phyloP scores from a whole-genome alignment of 2,113 vertebrate genomes.

The Corythaixoides concolor region DNA sequence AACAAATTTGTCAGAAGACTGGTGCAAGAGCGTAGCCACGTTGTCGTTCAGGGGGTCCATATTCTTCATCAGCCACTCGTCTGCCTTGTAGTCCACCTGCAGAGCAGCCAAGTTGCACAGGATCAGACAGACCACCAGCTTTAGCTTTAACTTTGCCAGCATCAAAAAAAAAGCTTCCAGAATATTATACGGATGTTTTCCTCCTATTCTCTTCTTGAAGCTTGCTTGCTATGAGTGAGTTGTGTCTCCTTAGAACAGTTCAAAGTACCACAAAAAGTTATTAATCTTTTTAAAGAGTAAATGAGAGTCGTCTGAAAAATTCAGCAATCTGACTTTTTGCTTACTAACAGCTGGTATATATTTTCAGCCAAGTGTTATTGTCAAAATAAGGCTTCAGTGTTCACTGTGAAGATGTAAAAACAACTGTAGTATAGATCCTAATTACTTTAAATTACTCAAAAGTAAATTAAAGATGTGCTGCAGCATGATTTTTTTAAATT shows the following conservation, averaged over 20 bases:
- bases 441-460: neutral
- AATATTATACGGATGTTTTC: neutral
- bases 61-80: slow-evolving; percentile 99
- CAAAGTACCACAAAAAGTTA: neutral
- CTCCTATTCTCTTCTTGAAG: neutral
- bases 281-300: neutral
- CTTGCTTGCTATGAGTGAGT: neutral
- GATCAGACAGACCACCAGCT: neutral
- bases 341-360: neutral
- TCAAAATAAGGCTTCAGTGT: neutral
- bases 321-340: neutral
- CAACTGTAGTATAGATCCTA: neutral
- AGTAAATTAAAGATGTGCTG: neutral
- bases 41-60: slow-evolving; percentile 99
- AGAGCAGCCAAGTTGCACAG: neutral
- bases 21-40: slow-evolving; percentile 93
- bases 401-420: neutral
- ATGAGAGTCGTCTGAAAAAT: neutral
- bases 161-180: neutral
- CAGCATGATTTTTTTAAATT: neutral
- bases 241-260: neutral
- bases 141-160: rapidly evolving
- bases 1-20: slow-evolving; percentile 95
- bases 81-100: slow-evolving; percentile 97
- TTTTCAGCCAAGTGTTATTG: neutral